These are phyloP conservation scores for Xanthia togata DNA, from an alignment of 2,888 invertebrate genomes.

Conservation along the genomic window DNA sequence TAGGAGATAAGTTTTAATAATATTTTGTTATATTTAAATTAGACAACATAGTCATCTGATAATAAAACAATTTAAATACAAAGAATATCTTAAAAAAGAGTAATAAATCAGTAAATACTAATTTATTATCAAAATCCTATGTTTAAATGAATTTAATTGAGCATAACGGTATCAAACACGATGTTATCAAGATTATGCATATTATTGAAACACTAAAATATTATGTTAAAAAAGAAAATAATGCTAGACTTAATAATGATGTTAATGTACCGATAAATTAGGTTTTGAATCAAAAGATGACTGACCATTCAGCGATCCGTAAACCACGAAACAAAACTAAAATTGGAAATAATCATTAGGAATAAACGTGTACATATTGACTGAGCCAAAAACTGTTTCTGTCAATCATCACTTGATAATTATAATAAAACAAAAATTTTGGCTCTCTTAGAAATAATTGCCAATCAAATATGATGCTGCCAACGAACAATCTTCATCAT, in stretches of 20 bases:
- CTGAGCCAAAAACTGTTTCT: conserved; percentile 15
- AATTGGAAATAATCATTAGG: neutral
- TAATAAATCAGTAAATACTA: conserved; percentile 31
- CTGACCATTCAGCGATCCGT: conserved; percentile 34
- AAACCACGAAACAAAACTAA: neutral
- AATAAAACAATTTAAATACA: conserved; percentile 29
- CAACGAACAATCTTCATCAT: neutral
- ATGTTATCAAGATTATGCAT: conserved; percentile 27
- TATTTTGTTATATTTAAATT: neutral
- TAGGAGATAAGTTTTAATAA: neutral
- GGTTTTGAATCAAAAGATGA: conserved; percentile 48
- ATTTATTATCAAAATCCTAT: conserved; percentile 39
- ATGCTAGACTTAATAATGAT: conserved; percentile 22
- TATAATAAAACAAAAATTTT: conserved; percentile 16
- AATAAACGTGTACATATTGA: too few relatives aligned
- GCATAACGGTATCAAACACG: conserved; percentile 45
- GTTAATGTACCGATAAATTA: conserved; percentile 56
- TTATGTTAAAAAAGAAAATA: conserved; percentile 45
- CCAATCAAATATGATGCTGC: conserved; percentile 4
- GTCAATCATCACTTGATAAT: conserved; percentile 32
- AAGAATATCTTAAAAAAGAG: conserved; percentile 31
- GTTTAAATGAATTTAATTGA: conserved; percentile 52
- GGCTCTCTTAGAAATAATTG: conserved; percentile 25
- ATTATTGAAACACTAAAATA: conserved; percentile 35
- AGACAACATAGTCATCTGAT: neutral